Evolutionary conservation across 2,113 vertebrate genomes (phyloP), one percentile per base, ranked within the genome.

Genomic region (Panurus biarmicus): DNA sequence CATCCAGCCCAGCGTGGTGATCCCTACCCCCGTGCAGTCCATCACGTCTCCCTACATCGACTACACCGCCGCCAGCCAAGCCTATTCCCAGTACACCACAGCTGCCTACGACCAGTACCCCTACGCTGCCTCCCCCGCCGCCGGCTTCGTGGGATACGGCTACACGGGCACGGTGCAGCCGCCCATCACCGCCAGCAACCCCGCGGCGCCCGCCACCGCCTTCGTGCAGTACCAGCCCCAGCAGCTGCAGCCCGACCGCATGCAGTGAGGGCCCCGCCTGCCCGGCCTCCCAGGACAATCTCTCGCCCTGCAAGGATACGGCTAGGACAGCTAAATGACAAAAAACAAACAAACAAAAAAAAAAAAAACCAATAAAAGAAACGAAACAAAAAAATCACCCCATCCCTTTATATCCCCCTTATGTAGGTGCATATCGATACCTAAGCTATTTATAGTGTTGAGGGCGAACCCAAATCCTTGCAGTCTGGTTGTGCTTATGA

Each of bases 41-140:
- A 97, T 98, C 94, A 97, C 95, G 44, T 98, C 98, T 62, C 98
- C 98, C 12, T 99, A 98, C 97, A 97, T 99, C 28, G 99, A 99
- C 96, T 99, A 99, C 98, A 97, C 97, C 3, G 91, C 98, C 1
- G 97, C 98, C 75, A 97, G 97, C 86, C 98, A 98, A 24, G 98
- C 98, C 97, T 99, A 99, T 16, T 93, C 97, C 64, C 99, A 99
- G 96, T 99, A 99, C 86, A 97, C 98, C 62, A 97, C 98, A 20
- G 98, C 98, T 71, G 96, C 98, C 97, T 99, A 98, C 6, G 99
- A 99, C 66, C 99, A 99, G 98, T 99, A 99, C 82, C 99, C 99
- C 0, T 99, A 99, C 4, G 98, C 99, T 5, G 98, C 98, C 88
- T 99, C 99, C 3, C 99, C 99, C 0, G 98, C 98, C 9, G 87